Conservation (phyloP, 2,888 invertebrate species). For the Pollenia angustigena region DNA sequence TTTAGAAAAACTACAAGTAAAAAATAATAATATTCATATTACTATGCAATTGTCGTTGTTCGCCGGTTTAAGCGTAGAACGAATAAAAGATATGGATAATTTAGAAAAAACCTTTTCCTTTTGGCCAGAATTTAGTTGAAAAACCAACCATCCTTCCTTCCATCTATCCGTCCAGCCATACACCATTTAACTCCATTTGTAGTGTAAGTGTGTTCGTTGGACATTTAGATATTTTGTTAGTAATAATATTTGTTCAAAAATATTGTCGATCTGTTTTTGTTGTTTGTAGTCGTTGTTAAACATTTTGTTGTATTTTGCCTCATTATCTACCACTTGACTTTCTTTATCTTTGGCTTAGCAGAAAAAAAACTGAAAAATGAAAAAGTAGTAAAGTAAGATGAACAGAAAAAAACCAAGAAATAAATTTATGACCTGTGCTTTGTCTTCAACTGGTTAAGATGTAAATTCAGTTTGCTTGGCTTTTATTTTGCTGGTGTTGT, state of each 20-base stretch:
- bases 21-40: conserved; percentile 58
- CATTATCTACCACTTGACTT: conserved; percentile 72
- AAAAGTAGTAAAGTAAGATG: not conserved
- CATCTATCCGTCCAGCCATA: too few relatives aligned
- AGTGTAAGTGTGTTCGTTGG: conserved; percentile 4
- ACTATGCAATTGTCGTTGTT: conserved; percentile 51
- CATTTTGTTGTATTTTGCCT: conserved; percentile 64
- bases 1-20: conserved; percentile 41
- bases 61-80: conserved; percentile 16
- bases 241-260: conserved; percentile 52
- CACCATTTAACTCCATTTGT: not conserved
- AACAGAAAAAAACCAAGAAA: conserved; percentile 37
- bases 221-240: conserved; percentile 21
- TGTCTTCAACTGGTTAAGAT: conserved; percentile 70
- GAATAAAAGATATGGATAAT: conserved; percentile 31
- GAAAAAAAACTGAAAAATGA: not conserved
- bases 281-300: conserved; percentile 37
- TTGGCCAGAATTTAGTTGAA: conserved; percentile 22
- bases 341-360: conserved; percentile 64
- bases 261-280: conserved; percentile 57
- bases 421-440: conserved; percentile 70
- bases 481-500: conserved; percentile 13
- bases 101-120: conserved; percentile 42
- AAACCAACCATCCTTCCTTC: not conserved
- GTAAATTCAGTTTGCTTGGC: conserved; percentile 61